Base-by-base conservation (phyloP, 2,113 vertebrate species). In the Synodontis membranacea region DNA sequence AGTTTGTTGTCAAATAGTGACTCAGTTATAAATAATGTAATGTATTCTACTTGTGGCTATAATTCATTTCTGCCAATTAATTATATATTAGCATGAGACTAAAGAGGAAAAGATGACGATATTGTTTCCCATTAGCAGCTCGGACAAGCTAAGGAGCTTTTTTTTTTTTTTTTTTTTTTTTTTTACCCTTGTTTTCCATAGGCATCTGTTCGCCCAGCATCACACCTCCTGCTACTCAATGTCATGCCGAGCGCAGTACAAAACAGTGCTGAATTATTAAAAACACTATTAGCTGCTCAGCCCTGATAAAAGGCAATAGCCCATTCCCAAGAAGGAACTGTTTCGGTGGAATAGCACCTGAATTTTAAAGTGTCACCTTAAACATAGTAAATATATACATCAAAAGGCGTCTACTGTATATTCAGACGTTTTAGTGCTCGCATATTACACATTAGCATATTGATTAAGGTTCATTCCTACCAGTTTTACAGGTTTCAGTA, bases 151-250 rank as follows among this genome's bases (percentile, higher is more conserved):
- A 82, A 88, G 83, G 87, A 86, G 88, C 86, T 84, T 50, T 48
- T 87, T 58, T n/a, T n/a, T 62, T 89, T 91, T 88, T 92, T 91
- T 93, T 10, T 4, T 31, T 66, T 25, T 44, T 23, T 44, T 44
- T 74, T 12, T 93, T 92, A 92, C 90, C 88, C 83, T 78, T 86
- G 86, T 88, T 87, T 88, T 88, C 84, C 88, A 88, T 80, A 90
- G 92, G 93, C 94, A 94, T 94, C 93, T 94, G 94, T 88, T 94
- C 89, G 42, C 93, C 79, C 92, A 91, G 93, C 91, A 90, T 82
- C 88, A 62, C 42, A 78, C 91, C 87, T 92, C 85, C 91, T 83
- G 85, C 82, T 44, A 83, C 90, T 92, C 92, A 92, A 89, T 86
- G 91, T 93, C 92, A 92, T 87, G 89, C 80, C 84, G 91, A 90